These are phyloP conservation scores for Drosophila nebulosa DNA, from an alignment of 1,140 invertebrate species.

Conservation along the genomic window DNA sequence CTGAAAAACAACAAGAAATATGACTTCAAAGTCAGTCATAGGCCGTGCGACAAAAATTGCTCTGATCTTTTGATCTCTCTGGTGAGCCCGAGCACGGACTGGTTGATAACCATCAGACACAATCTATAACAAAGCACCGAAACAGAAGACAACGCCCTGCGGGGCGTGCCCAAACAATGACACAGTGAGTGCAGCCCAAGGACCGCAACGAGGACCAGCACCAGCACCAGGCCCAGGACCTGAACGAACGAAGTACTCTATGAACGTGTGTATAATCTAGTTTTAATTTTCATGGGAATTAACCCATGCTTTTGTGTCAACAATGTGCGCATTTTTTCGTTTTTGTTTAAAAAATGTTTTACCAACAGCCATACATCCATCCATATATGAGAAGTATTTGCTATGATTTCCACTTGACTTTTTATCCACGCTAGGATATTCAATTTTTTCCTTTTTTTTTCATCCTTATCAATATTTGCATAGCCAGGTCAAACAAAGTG, in stretches of 20 bases:
- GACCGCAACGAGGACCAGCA: constrained; percentile 19
- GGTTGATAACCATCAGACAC: constrained; percentile 60
- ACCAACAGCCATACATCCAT: constrained; percentile 21
- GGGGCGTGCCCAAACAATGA: constrained; percentile 75
- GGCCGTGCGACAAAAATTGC: constrained; percentile 63
- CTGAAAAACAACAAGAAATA: constrained; percentile 17
- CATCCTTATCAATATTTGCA: constrained; percentile 58
- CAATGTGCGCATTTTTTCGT: constrained; percentile 62
- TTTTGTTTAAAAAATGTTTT: constrained; percentile 60
- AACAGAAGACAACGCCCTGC: constrained; percentile 11
- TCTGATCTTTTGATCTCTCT: constrained; percentile 9
- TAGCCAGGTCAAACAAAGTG: constrained; percentile 63
- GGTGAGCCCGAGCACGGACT: not conserved
- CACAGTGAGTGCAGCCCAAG: constrained; percentile 64
- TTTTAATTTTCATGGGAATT: constrained; percentile 78
- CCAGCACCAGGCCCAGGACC: not conserved
- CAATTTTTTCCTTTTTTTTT: constrained; percentile 56
- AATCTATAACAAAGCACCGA: constrained; percentile 59
- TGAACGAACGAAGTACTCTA: not conserved
- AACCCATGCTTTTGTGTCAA: constrained; percentile 53
- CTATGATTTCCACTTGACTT: constrained; percentile 74
- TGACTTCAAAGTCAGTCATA: constrained; percentile 57
- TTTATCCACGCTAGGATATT: constrained; percentile 38
- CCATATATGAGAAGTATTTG: constrained; percentile 44
- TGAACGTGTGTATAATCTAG: constrained; percentile 68